Evolutionary conservation across 2,797 vertebrate genomes (phyloP).

Genomic region (Prionace glauca): DNA sequence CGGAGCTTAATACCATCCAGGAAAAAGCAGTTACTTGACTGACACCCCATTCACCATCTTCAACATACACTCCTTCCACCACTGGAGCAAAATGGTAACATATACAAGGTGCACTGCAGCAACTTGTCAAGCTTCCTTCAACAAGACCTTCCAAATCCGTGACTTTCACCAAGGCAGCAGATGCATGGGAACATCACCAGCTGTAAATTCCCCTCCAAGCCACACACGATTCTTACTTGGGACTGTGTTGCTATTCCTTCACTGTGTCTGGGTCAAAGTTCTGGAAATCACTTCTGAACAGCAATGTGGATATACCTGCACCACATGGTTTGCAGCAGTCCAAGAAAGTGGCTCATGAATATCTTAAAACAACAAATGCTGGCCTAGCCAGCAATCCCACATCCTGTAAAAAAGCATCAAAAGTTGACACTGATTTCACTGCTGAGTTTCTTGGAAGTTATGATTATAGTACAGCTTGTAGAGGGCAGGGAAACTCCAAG

Average conservation of each 20-base stretch:
- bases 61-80: not conserved
- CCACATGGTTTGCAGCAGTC: too few relatives aligned
- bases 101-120: not conserved
- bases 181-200: not conserved
- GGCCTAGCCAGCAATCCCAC: too few relatives aligned
- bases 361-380: too few relatives aligned
- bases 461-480: not conserved
- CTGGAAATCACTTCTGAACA: too few relatives aligned
- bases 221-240: too few relatives aligned
- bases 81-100: not conserved
- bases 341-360: too few relatives aligned
- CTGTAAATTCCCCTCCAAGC: not conserved
- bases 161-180: not conserved
- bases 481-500: too few relatives aligned
- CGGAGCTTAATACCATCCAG: too few relatives aligned
- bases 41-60: not conserved
- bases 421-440: not conserved
- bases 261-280: too few relatives aligned
- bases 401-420: not conserved
- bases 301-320: too few relatives aligned
- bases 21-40: too few relatives aligned
- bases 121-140: not conserved
- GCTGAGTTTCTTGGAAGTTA: not conserved
- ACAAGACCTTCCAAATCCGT: not conserved
- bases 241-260: too few relatives aligned